Conservation (phyloP, 92 coral and sea anemone species). For the Epizoanthus rinbou region DNA sequence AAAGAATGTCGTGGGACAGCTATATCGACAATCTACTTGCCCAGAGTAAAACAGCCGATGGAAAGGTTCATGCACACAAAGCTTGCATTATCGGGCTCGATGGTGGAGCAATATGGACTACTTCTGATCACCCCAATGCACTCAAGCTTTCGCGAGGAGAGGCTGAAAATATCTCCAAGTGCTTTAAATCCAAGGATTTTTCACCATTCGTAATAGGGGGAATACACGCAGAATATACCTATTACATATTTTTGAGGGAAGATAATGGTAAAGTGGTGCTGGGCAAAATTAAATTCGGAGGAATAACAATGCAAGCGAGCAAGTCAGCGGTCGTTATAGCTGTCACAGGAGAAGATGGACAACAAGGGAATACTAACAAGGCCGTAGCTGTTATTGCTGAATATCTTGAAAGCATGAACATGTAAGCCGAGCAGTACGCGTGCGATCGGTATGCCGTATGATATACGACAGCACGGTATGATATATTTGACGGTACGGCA, state of each 20-base stretch:
- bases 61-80: constrained; percentile 52
- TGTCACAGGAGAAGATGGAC: constrained; percentile 50
- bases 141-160: not conserved
- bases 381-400: constrained; percentile 66
- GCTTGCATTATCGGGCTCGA: constrained; percentile 57
- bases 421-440: constrained; percentile 25
- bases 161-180: constrained; percentile 33
- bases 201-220: constrained; percentile 39
- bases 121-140: constrained; percentile 41
- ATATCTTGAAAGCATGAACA: constrained; percentile 53
- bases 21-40: constrained; percentile 68
- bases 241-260: constrained; percentile 52
- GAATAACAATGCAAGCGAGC: constrained; percentile 59
- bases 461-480: too few relatives aligned
- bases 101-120: constrained; percentile 49
- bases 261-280: constrained; percentile 48
- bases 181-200: constrained; percentile 59
- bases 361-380: constrained; percentile 64
- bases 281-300: constrained; percentile 49
- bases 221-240: constrained; percentile 6
- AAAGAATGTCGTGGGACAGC: constrained; percentile 69
- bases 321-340: constrained; percentile 61
- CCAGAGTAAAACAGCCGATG: constrained; percentile 51
- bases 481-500: too few relatives aligned
- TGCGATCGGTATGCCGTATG: too few relatives aligned